phyloP scores from a whole-genome alignment of 23 tunicate genomes.

The Trididemnum clinides region DNA sequence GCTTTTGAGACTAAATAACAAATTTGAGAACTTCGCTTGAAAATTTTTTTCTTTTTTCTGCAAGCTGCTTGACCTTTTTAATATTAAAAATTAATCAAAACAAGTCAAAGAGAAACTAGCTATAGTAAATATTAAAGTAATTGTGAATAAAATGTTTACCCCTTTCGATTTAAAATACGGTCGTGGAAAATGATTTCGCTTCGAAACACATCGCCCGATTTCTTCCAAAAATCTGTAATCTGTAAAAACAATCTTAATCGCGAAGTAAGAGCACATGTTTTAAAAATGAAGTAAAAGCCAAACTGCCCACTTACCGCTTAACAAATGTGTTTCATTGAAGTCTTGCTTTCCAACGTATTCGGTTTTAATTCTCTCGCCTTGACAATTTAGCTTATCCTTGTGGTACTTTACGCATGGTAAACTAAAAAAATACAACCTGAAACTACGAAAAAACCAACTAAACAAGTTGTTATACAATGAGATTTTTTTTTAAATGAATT shows the following conservation, averaged over 20 bases:
- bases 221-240: conserved; percentile 67
- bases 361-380: conserved; percentile 50
- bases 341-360: conserved; percentile 41
- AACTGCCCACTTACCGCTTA: conserved; percentile 57
- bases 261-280: too few species aligned
- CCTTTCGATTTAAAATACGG: background rate
- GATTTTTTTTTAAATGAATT: too few species aligned
- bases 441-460: too few species aligned
- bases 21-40: too few species aligned
- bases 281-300: background rate
- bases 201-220: conserved; percentile 51
- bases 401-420: conserved; percentile 52
- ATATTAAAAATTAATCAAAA: background rate
- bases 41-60: background rate
- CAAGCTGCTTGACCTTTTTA: background rate
- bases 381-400: conserved; percentile 27
- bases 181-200: background rate
- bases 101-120: background rate
- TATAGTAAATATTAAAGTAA: too few species aligned
- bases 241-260: too few species aligned
- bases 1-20: too few species aligned
- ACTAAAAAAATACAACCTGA: conserved; percentile 21
- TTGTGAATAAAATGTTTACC: background rate
- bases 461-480: too few species aligned
- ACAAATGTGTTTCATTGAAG: conserved; percentile 38